Percentiles rank a stretch among this genome's conserved stretches.
Evolutionary conservation across 1,140 invertebrate species (phyloP).

Genomic region (Vanessa tameamea): DNA sequence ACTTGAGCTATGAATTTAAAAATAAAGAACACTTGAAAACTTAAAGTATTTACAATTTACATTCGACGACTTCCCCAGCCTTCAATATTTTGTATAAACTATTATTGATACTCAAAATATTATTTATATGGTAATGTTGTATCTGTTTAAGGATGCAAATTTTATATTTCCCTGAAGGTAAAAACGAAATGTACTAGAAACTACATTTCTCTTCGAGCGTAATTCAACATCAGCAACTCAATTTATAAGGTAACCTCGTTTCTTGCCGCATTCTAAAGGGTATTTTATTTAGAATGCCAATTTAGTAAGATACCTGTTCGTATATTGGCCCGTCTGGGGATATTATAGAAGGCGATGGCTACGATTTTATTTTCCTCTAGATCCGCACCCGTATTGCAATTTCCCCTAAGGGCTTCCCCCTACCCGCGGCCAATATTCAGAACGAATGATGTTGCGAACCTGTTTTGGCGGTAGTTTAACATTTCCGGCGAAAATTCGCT

Average conservation of each 20-base stretch:
- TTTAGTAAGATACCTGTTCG: slow-evolving; percentile 49
- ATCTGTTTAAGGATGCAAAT: slow-evolving; percentile 35
- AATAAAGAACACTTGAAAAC: too few relatives aligned
- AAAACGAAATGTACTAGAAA: slow-evolving; percentile 38
- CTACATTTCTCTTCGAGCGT: slow-evolving; percentile 36
- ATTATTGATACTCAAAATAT: slow-evolving; percentile 9
- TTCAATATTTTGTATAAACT: not conserved
- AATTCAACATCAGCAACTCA: slow-evolving; percentile 39
- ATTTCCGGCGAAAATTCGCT: slow-evolving; percentile 48
- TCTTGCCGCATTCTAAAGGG: slow-evolving; percentile 55
- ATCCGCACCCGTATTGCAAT: slow-evolving; percentile 62
- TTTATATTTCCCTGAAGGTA: slow-evolving; percentile 35
- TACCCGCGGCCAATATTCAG: slow-evolving; percentile 70
- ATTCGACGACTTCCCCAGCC: not conserved
- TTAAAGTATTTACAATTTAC: too few relatives aligned
- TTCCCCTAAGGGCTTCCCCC: slow-evolving; percentile 64
- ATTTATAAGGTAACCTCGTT: slow-evolving; percentile 47
- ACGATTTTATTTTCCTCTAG: slow-evolving; percentile 64
- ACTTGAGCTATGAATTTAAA: too few relatives aligned
- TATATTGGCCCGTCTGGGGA: slow-evolving; percentile 63
- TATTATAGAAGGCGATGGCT: slow-evolving; percentile 58
- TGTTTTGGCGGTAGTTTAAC: slow-evolving; percentile 61
- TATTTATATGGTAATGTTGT: slow-evolving; percentile 12
- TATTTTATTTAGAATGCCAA: slow-evolving; percentile 54
- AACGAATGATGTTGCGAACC: slow-evolving; percentile 67